Evolutionary conservation across 2,113 vertebrate genomes (phyloP).

Genomic region (Melanerpes formicivorus): DNA sequence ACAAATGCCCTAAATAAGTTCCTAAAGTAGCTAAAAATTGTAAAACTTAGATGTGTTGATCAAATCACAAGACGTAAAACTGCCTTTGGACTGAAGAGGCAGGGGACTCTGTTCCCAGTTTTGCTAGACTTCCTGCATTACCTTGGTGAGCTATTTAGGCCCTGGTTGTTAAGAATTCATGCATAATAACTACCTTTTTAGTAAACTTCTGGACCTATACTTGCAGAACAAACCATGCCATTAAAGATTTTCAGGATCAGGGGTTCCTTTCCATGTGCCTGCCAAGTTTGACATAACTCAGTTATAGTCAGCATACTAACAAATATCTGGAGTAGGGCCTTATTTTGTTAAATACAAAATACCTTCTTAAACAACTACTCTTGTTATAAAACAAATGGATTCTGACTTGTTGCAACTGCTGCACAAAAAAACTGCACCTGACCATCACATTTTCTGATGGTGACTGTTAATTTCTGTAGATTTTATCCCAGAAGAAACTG

Average conservation of each 20-base stretch:
- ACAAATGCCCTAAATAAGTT: background rate
- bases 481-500: background rate
- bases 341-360: background rate
- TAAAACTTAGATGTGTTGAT: accelerated
- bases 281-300: background rate
- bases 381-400: background rate
- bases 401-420: background rate
- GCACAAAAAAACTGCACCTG: background rate
- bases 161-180: background rate
- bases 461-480: background rate
- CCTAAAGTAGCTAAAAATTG: background rate
- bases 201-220: background rate
- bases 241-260: background rate
- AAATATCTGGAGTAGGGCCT: background rate
- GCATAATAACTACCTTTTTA: background rate
- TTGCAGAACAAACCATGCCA: background rate
- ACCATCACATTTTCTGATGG: background rate
- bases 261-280: background rate
- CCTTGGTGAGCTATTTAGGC: background rate
- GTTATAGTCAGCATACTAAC: background rate
- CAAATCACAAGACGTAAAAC: background rate
- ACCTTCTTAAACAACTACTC: background rate
- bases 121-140: background rate
- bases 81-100: background rate
- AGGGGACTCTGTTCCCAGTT: background rate